Percentiles rank a stretch among this genome's conserved stretches.
Evolutionary conservation across 2,113 vertebrate species (phyloP).

Genomic region (Anolis carolinensis): DNA sequence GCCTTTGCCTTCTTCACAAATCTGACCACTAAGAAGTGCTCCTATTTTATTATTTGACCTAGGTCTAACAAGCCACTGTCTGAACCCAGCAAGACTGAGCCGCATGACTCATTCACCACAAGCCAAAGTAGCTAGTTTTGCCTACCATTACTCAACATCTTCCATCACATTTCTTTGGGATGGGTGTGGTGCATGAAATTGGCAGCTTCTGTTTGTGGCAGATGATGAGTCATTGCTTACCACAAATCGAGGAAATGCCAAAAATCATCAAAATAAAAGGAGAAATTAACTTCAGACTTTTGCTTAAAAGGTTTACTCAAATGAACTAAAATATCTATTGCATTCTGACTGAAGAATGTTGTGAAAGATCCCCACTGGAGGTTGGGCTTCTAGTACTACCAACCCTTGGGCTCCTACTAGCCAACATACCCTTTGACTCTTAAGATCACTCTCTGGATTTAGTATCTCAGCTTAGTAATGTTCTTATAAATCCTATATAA

Average conservation of each 20-base stretch:
- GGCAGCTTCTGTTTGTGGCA: neutral
- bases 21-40: neutral
- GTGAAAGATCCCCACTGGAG: too few relatives aligned
- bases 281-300: neutral
- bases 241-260: neutral
- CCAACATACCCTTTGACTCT: too few relatives aligned
- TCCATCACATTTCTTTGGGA: neutral
- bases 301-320: neutral
- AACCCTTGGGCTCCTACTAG: too few relatives aligned
- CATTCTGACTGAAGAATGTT: neutral
- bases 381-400: too few relatives aligned
- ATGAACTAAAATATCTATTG: neutral
- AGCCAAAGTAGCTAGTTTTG: neutral
- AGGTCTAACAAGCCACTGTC: neutral
- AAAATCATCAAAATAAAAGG: neutral
- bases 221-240: neutral
- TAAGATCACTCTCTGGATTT: too few relatives aligned
- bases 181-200: neutral
- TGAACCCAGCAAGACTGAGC: neutral
- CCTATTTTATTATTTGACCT: neutral
- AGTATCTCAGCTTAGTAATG: too few relatives aligned
- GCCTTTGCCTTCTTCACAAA: too few relatives aligned
- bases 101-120: neutral
- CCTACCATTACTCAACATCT: neutral
- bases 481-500: too few relatives aligned